These are phyloP conservation scores for Cantharis rustica DNA, from an alignment of 2,888 invertebrate species.

Conservation along the genomic window DNA sequence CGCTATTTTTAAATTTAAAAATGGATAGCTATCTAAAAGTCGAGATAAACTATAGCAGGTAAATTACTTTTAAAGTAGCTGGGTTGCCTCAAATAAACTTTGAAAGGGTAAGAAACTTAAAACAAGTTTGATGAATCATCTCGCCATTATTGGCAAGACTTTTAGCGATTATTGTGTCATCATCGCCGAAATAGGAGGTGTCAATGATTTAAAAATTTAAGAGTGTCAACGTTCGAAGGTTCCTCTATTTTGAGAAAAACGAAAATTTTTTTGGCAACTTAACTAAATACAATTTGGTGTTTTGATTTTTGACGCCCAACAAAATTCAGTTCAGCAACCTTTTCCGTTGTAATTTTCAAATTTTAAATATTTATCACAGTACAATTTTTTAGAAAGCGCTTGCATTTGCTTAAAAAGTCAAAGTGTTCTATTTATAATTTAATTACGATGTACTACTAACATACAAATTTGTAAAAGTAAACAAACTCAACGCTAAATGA, in stretches of 20 bases:
- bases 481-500: not conserved
- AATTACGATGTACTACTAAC: conserved; percentile 6
- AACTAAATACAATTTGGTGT: not conserved
- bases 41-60: not conserved
- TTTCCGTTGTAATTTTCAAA: not conserved
- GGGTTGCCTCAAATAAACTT: not conserved
- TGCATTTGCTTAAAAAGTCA: not conserved
- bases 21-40: not conserved
- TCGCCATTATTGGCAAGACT: not conserved
- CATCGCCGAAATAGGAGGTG: not conserved
- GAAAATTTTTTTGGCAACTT: not conserved
- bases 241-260: not conserved
- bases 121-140: not conserved
- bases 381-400: not conserved
- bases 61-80: not conserved
- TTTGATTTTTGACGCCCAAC: too few species aligned
- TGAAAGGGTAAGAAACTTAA: not conserved
- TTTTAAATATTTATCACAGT: not conserved
- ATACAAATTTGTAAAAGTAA: conserved; percentile 11
- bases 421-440: conserved; percentile 3
- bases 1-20: not conserved
- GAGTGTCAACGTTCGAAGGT: not conserved
- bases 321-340: not conserved
- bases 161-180: not conserved
- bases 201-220: not conserved